These are phyloP conservation scores for Myotis lucifugus DNA, from an alignment of 2,113 vertebrate species.

Conservation along the genomic window DNA sequence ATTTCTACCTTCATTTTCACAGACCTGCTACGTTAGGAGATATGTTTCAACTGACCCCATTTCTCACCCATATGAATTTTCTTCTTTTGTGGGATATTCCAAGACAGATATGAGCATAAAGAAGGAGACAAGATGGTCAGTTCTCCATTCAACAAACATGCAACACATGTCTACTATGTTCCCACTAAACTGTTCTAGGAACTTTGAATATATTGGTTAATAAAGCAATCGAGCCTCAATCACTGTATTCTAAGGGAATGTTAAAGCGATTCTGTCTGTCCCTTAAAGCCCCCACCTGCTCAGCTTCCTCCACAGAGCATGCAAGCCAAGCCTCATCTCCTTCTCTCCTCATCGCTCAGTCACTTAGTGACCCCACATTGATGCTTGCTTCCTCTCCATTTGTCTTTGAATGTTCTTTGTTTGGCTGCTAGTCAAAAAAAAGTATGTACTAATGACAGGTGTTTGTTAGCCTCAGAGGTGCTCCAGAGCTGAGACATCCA, in stretches of 20 bases:
- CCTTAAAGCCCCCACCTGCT: rapidly evolving
- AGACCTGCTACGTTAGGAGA: not conserved
- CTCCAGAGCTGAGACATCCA: not conserved
- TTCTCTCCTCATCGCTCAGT: not conserved
- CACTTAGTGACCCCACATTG: not conserved
- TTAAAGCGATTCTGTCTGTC: not conserved
- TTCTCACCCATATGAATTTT: not conserved
- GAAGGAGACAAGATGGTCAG: not conserved
- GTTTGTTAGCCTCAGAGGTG: not conserved
- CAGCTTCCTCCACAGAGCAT: not conserved
- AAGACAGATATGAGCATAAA: not conserved
- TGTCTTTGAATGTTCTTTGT: not conserved
- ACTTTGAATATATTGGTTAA: not conserved
- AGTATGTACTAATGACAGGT: not conserved
- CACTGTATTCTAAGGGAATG: not conserved
- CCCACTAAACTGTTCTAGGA: too few species aligned
- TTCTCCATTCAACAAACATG: not conserved
- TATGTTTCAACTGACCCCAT: not conserved
- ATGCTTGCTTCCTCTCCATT: not conserved
- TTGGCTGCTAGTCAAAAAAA: not conserved
- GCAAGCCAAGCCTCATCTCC: not conserved
- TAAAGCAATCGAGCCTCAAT: not conserved
- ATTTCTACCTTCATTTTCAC: not conserved
- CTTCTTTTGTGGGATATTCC: not conserved
- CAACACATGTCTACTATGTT: too few species aligned